These are phyloP conservation scores for Dasypolia templi DNA, from an alignment of 2,888 invertebrate genomes.

Conservation along the genomic window DNA sequence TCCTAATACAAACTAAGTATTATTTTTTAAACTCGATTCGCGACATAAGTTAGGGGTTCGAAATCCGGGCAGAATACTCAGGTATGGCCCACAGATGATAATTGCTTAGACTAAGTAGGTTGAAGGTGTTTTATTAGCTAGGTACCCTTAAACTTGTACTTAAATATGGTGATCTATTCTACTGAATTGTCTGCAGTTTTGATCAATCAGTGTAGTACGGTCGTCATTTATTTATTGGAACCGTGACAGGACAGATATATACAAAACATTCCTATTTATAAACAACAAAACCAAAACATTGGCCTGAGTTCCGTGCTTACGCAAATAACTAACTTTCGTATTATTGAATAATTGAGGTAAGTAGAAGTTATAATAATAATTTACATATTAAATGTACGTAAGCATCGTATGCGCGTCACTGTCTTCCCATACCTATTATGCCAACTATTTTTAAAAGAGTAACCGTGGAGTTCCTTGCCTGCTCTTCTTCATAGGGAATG, in stretches of 20 bases:
- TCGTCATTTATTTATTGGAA: slow-evolving; percentile 26
- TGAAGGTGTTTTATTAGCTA: background rate
- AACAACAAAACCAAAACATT: slow-evolving; percentile 32
- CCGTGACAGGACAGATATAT: slow-evolving; percentile 17
- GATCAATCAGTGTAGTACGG: background rate
- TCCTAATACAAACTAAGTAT: background rate
- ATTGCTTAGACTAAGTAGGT: background rate
- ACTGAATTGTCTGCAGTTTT: slow-evolving; percentile 1
- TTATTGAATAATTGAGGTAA: background rate
- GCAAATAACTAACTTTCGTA: background rate
- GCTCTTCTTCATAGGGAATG: too few relatives aligned
- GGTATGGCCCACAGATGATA: background rate
- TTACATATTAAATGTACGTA: background rate
- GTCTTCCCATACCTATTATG: background rate
- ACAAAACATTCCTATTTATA: slow-evolving; percentile 42
- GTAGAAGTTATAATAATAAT: background rate
- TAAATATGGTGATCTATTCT: background rate
- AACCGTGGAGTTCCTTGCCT: background rate
- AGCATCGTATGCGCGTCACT: background rate
- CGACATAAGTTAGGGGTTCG: background rate
- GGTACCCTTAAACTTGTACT: background rate
- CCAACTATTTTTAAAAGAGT: too few relatives aligned
- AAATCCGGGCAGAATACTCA: background rate
- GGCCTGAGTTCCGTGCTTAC: background rate
- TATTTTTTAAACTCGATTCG: background rate